A percentile compares a stretch with the other conserved stretches of the same genome.
These are phyloP conservation scores for Epicampocera succincta DNA, from an alignment of 2,888 invertebrate genomes.

Conservation along the genomic window DNA sequence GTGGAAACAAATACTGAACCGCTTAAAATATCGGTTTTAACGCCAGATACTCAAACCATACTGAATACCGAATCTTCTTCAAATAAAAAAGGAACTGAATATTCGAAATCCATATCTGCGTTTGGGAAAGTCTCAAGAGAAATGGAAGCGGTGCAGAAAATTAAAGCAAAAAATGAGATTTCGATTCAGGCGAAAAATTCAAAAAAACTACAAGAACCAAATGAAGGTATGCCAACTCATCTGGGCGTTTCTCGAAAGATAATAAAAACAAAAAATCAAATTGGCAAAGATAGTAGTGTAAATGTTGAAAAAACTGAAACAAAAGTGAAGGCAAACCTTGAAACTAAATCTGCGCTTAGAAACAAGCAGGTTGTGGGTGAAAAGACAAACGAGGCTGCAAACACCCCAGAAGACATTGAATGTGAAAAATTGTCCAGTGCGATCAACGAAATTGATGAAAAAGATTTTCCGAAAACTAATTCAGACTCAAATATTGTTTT, in stretches of 20 bases:
- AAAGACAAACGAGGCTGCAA: not conserved
- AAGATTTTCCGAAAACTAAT: not conserved
- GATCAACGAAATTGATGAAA: not conserved
- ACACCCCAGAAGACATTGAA: not conserved
- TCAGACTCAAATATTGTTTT: not conserved
- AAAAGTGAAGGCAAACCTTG: not conserved
- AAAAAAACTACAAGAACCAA: not conserved
- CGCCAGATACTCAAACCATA: not conserved
- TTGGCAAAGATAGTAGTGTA: not conserved
- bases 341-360: not conserved
- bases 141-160: not conserved
- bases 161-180: not conserved
- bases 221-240: no score
- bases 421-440: not conserved
- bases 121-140: not conserved
- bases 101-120: not conserved
- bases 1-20: constrained; percentile 32
- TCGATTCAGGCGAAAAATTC: not conserved
- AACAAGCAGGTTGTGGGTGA: not conserved
- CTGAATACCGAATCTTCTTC: not conserved
- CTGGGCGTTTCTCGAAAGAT: not conserved
- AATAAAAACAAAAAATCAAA: not conserved
- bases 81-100: not conserved
- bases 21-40: not conserved
- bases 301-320: not conserved